Evolutionary conservation across 1,140 invertebrate genomes (phyloP), one percentile per base, ranked within the genome.

Genomic region (Sycophaga agraensis): DNA sequence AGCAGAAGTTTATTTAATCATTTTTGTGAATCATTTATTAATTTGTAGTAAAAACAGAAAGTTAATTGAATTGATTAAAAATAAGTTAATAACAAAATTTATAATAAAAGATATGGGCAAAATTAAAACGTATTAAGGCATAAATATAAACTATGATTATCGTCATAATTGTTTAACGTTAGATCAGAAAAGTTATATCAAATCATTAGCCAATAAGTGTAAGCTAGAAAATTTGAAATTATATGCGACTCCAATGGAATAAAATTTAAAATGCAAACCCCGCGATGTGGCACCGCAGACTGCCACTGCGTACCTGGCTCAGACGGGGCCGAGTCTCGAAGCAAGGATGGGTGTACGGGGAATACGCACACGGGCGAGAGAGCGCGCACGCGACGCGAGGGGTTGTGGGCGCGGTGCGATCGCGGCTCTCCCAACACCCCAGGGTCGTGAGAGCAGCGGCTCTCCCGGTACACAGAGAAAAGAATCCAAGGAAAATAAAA

Each of bases 91-190:
- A 11, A 14, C 6, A 35, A 35, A 21, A 35, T 34, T 35, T 35
- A 35, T 21, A 19, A 50, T 50, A 11, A 50, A 50, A 50, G 28
- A 50, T 37, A 12, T 50, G 17, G 48, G 48, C 6, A 3, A 31
- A 19, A 50, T 34, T 12, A 31, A 51, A 21, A 9, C n/a, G 37
- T 50, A 50, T 50, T 19, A 35, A 12, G 48, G 48, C 19, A 34
- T 50, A 21, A 50, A 57, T 24, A 43, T 43, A n/a, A 50, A 49
- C 24, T 59, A 51, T 40, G 9, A 35, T 45, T 26, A 24, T 17
- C 28, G 16, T 17, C 51, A 24, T 5, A 46, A 22, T 56, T 6
- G 21, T 39, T 21, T 63, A 21, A 39, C 7, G 14, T 12, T 53
- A 53, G 22, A 37, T 26, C 35, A 53, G 31, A 24, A 12, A 39